phyloP scores from a whole-genome alignment of 2,888 invertebrate species.

The Aleiodes leptofemur region DNA sequence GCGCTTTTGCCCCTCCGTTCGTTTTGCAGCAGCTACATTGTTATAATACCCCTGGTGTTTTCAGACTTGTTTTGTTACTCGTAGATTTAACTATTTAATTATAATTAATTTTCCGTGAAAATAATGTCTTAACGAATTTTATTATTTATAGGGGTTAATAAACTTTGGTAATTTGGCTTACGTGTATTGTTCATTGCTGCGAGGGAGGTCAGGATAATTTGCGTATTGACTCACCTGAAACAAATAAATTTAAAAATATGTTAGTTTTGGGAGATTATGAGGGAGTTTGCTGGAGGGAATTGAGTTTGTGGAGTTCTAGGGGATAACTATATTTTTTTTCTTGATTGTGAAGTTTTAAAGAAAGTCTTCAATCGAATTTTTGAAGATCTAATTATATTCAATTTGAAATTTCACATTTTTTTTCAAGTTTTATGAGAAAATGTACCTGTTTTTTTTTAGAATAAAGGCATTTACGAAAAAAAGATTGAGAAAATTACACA shows the following conservation, averaged over 20 bases:
- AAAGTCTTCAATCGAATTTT: neutral
- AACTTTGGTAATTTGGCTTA: neutral
- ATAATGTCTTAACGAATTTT: neutral
- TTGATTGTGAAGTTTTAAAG: no score
- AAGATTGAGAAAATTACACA: no score
- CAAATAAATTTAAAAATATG: constrained; percentile 56
- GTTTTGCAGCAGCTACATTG: neutral
- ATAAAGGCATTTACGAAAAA: no score
- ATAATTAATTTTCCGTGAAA: constrained; percentile 14
- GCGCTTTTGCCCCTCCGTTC: no score
- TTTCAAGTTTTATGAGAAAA: no score
- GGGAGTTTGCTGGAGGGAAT: no score
- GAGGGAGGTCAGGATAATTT: neutral
- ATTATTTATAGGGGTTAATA: neutral
- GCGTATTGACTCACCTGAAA: constrained; percentile 59
- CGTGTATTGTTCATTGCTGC: neutral
- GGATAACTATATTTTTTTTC: no score
- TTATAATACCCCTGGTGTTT: constrained; percentile 24
- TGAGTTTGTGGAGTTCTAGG: no score
- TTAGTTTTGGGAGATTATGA: neutral
- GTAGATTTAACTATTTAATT: constrained; percentile 20
- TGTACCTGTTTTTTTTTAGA: no score
- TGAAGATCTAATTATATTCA: no score
- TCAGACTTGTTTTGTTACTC: constrained; percentile 38
- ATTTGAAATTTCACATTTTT: no score